Conservation (phyloP, 2,888 invertebrate species). For the Thecocarcelia acutangulata region DNA sequence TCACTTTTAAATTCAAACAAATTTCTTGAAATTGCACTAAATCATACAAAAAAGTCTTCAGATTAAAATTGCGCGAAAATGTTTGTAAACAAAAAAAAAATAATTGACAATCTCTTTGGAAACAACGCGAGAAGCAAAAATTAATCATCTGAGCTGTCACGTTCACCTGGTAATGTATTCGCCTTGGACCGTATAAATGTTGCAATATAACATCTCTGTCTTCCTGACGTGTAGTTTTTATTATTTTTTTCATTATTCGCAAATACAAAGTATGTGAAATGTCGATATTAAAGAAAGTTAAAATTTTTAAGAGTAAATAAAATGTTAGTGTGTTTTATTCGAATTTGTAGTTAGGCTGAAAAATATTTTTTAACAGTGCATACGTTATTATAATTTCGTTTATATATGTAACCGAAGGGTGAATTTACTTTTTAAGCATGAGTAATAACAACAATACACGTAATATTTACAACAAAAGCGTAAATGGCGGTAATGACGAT, state of each 20-base stretch:
- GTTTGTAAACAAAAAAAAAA: no score
- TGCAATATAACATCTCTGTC: constrained; percentile 33
- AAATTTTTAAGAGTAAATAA: neutral
- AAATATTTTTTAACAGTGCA: neutral
- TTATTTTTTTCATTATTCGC: constrained; percentile 24
- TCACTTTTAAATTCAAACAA: no score
- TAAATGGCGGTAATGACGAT: constrained; percentile 3
- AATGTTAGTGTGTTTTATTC: neutral
- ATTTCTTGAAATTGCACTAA: no score
- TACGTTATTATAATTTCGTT: no score
- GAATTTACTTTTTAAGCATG: constrained; percentile 42
- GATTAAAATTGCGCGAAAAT: no score
- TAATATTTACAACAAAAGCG: constrained; percentile 47
- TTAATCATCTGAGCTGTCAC: no score
- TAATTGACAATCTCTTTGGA: no score
- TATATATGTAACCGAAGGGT: no score
- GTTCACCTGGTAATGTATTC: no score
- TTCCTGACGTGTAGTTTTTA: constrained; percentile 14
- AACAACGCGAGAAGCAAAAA: no score
- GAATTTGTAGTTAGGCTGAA: neutral
- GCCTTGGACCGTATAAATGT: no score
- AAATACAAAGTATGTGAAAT: constrained; percentile 51
- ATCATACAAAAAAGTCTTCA: no score
- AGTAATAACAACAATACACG: constrained; percentile 61
- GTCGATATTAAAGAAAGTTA: constrained; percentile 47